A percentile compares a stretch with the other conserved stretches of the same genome.
Conservation (phyloP, 1,140 invertebrate genomes). For the Sycophaga agraensis region DNA sequence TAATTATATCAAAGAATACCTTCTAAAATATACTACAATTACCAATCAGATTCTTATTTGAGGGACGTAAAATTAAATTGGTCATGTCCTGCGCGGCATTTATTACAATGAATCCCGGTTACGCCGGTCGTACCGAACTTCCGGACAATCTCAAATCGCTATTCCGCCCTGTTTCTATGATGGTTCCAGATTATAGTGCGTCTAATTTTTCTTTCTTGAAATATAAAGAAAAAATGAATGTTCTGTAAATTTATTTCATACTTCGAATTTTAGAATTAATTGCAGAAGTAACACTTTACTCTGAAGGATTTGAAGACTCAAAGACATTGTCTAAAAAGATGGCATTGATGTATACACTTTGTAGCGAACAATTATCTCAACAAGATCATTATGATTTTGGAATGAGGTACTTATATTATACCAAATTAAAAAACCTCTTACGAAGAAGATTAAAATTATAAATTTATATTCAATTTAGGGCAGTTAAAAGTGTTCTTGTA, state of each 20-base stretch:
- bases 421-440: not conserved
- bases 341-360: conserved; percentile 89
- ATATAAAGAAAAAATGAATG: not conserved
- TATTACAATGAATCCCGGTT: conserved; percentile 89
- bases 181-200: conserved; percentile 87
- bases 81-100: conserved; percentile 85
- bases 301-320: conserved; percentile 87
- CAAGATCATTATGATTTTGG: conserved; percentile 94
- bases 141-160: conserved; percentile 83
- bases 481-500: conserved; percentile 69
- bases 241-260: not conserved
- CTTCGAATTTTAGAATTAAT: conserved; percentile 67
- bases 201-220: too few species aligned
- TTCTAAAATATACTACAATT: not conserved
- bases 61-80: conserved; percentile 84
- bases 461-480: conserved; percentile 38
- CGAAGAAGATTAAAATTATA: not conserved
- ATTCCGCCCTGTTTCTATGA: conserved; percentile 89
- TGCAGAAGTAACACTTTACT: conserved; percentile 89
- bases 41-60: conserved; percentile 84
- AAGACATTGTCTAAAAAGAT: conserved; percentile 85
- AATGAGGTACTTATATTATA: conserved; percentile 68
- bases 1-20: too few species aligned
- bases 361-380: conserved; percentile 88
- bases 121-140: conserved; percentile 82